phyloP scores from a whole-genome alignment of 2,888 invertebrate genomes.

The Ennomos erosarius region DNA sequence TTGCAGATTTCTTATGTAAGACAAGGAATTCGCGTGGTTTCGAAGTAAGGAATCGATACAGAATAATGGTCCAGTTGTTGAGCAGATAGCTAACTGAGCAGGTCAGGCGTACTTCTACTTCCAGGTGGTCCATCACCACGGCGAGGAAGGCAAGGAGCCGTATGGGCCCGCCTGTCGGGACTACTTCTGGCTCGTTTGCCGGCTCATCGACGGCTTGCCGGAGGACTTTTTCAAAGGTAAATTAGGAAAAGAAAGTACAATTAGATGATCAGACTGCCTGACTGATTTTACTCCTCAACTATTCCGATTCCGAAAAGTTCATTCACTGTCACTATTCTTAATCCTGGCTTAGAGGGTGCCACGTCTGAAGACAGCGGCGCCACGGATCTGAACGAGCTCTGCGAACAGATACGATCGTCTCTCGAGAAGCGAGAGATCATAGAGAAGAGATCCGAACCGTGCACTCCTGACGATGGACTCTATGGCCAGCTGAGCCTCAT shows the following conservation, averaged over 20 bases:
- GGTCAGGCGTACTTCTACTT: slow-evolving; percentile 35
- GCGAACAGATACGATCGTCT: slow-evolving; percentile 89
- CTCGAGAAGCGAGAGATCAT: slow-evolving; percentile 92
- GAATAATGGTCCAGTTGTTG: not conserved
- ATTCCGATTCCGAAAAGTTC: too few relatives aligned
- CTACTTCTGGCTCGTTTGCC: slow-evolving; percentile 96
- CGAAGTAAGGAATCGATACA: too few relatives aligned
- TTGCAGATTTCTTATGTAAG: too few relatives aligned
- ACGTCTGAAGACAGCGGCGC: slow-evolving; percentile 79
- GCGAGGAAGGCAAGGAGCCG: slow-evolving; percentile 95
- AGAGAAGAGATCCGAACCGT: slow-evolving; percentile 91
- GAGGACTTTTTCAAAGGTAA: slow-evolving; percentile 90
- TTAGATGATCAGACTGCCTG: too few relatives aligned
- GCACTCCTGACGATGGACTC: slow-evolving; percentile 95
- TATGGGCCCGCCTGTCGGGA: slow-evolving; percentile 97
- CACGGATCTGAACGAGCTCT: slow-evolving; percentile 88
- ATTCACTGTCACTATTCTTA: not conserved
- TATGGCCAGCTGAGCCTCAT: slow-evolving; percentile 94
- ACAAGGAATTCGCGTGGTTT: too few relatives aligned
- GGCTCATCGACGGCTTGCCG: slow-evolving; percentile 94
- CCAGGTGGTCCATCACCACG: slow-evolving; percentile 84
- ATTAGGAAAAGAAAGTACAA: not conserved
- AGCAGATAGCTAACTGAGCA: slow-evolving; percentile 19
- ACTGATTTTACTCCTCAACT: too few relatives aligned
- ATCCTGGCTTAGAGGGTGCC: slow-evolving; percentile 63